Percentiles rank a stretch among this genome's conserved stretches.
Evolutionary conservation across 2,797 vertebrate genomes (phyloP).

Genomic region (Myotis vivesi): DNA sequence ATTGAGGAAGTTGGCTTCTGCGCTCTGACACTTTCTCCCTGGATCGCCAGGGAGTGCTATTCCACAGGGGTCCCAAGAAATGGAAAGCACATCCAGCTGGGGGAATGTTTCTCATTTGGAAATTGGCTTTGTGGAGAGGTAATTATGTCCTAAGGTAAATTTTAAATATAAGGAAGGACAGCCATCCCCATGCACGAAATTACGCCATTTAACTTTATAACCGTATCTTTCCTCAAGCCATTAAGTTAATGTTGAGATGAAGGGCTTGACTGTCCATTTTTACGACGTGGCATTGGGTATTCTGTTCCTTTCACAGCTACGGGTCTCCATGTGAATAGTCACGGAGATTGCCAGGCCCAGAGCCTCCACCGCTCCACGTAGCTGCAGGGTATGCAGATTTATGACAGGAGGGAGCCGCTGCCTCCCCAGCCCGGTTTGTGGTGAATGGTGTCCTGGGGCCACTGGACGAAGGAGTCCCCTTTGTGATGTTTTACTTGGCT

Average conservation of each 20-base stretch:
- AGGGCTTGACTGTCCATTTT: constrained; percentile 42
- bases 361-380: background rate
- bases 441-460: background rate
- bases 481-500: background rate
- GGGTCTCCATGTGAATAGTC: background rate
- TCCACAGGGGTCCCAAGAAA: constrained; percentile 41
- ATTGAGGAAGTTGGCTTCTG: constrained; percentile 49
- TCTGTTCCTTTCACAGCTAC: constrained; percentile 6
- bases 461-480: background rate
- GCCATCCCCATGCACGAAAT: constrained; percentile 57
- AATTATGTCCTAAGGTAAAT: constrained; percentile 65
- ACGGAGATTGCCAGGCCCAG: background rate
- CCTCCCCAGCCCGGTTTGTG: background rate
- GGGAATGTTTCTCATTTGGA: constrained; percentile 77
- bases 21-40: background rate
- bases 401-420: background rate
- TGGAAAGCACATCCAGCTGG: constrained; percentile 54
- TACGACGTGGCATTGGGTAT: background rate
- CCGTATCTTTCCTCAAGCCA: constrained; percentile 47
- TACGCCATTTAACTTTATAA: constrained; percentile 56
- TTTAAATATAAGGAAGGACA: constrained; percentile 63
- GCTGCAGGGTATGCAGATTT: background rate
- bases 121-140: constrained; percentile 66
- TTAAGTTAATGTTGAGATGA: constrained; percentile 58
- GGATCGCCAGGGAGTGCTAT: constrained; percentile 39